Evolutionary conservation across 2,113 vertebrate species (phyloP), one percentile per base, ranked within the genome.

Genomic region (Mustela nigripes): DNA sequence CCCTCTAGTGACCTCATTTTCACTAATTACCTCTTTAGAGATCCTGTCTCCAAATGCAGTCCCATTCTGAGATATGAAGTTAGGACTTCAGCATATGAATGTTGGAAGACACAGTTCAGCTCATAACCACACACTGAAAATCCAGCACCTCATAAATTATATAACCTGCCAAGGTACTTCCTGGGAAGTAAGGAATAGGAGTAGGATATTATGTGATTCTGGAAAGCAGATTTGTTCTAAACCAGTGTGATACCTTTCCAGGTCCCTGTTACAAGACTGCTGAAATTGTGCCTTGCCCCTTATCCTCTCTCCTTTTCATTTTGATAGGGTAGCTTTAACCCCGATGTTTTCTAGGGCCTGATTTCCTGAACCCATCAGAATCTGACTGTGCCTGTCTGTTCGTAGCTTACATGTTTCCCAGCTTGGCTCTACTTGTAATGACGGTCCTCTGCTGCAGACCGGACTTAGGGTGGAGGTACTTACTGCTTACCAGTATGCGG

Each of bases 311-410:
- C 26, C 28, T 16, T 93, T 83, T 81, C 16, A 62, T 79, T 80
- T 63, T 53, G 24, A 69, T 53, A 60, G 28, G 15, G 5, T 91
- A 24, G 22, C 50, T 92, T 84, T 80, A 73, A 11, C 9, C 5
- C 31, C 4, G 48, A 22, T 91, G 45, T 79, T 88, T 45, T 39
- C 19, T 83, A 73, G 22, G 2, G 1, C 26, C 63, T 80, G 24
- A 88, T 62, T 80, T 95, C 95, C 81, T 92, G n/a, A 91, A 84
- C 21, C 45, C 26, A 91, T n/a, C 21, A 80, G 26, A 67, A 63
- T 76, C 45, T 90, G n/a, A 63, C 19, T 89, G 78, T 31, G 15
- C 26, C 50, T 85, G 60, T 74, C 15, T 83, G 33, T 63, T 33
- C 58, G 19, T 50, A 93, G 48, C 19, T 87, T 80, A 15, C 73